phyloP scores from a whole-genome alignment of 2,888 invertebrate species.

The Norana najaformis region DNA sequence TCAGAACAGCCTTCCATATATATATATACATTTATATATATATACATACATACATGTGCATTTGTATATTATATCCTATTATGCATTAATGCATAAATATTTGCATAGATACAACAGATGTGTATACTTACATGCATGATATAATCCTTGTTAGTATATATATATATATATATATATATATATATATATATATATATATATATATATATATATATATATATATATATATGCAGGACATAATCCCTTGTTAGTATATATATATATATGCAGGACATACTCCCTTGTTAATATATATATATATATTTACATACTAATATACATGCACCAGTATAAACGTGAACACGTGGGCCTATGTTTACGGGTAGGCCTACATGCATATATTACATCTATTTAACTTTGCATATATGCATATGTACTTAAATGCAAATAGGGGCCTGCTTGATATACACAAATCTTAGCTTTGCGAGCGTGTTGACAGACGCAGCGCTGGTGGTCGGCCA shows the following conservation, averaged over 20 bases:
- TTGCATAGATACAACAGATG: neutral
- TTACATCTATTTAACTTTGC: neutral
- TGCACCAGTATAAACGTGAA: no score
- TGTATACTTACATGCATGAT: neutral
- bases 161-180: conserved; percentile 9
- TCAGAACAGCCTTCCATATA: neutral
- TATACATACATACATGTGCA: no score
- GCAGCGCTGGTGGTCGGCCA: neutral
- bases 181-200: conserved; percentile 17
- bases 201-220: conserved; percentile 7
- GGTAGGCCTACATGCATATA: neutral
- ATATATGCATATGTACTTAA: neutral
- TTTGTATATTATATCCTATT: no score
- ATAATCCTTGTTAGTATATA: neutral
- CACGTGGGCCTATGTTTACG: no score
- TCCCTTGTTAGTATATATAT: conserved; percentile 8
- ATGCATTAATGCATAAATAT: neutral
- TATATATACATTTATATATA: neutral
- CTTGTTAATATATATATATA: neutral
- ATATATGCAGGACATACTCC: conserved; percentile 22
- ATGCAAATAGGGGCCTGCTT: conserved; percentile 10
- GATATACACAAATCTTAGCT: neutral
- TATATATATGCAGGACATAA: neutral
- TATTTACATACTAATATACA: no score
- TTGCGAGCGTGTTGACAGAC: neutral